A percentile compares a stretch with the other conserved stretches of the same genome.
Conservation (phyloP, 2,113 vertebrate genomes). For the Pterocles orientalis region DNA sequence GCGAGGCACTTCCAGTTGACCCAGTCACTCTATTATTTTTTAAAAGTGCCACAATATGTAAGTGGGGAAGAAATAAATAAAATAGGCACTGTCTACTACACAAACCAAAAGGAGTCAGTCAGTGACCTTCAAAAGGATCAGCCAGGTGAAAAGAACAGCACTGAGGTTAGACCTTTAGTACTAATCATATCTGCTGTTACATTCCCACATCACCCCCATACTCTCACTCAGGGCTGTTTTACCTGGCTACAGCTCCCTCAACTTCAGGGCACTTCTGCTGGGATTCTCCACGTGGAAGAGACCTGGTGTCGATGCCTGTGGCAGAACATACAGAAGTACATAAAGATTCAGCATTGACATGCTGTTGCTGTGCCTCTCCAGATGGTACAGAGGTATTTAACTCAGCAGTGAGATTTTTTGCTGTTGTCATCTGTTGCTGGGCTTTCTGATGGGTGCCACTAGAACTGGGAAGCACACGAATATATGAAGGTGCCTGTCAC, state of each 20-base stretch:
- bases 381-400: not conserved
- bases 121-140: not conserved
- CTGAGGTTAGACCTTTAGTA: not conserved
- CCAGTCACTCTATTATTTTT: not conserved
- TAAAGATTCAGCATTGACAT: not conserved
- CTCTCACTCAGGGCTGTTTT: not conserved
- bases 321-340: not conserved
- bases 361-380: not conserved
- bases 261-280: not conserved
- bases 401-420: not conserved
- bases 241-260: not conserved
- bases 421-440: not conserved
- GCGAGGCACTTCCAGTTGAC: fast-evolving
- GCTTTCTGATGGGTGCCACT: not conserved
- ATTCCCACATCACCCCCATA: not conserved
- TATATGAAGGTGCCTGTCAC: not conserved
- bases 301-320: not conserved
- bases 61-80: not conserved
- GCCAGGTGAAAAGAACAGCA: not conserved
- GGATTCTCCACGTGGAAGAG: not conserved
- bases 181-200: not conserved
- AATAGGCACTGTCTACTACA: not conserved
- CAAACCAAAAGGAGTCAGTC: not conserved
- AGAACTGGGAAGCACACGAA: not conserved
- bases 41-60: fast-evolving